Evolutionary conservation across 1,140 invertebrate genomes (phyloP).

Genomic region (Drosophila insularis): DNA sequence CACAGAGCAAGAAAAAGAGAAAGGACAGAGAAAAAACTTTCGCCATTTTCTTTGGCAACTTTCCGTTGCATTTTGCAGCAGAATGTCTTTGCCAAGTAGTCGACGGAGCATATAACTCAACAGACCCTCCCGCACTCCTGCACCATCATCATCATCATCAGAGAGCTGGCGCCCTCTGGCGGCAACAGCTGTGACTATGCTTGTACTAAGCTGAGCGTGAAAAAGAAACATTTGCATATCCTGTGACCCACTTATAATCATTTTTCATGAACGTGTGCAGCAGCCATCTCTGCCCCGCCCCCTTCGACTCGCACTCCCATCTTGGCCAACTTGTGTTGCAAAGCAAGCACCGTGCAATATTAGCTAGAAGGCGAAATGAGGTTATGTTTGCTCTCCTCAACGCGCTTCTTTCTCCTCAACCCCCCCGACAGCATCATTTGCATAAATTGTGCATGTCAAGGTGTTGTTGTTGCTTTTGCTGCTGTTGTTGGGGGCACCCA

Average conservation of each 20-base stretch:
- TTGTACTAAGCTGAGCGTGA: constrained; percentile 66
- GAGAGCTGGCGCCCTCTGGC: constrained; percentile 47
- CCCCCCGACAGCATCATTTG: constrained; percentile 60
- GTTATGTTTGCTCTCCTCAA: constrained; percentile 64
- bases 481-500: constrained; percentile 23
- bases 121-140: constrained; percentile 33
- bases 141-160: constrained; percentile 16
- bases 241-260: constrained; percentile 80
- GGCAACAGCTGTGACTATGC: constrained; percentile 49
- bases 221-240: constrained; percentile 81
- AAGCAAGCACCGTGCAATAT: constrained; percentile 39
- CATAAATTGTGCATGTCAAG: constrained; percentile 60
- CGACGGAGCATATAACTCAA: constrained; percentile 63
- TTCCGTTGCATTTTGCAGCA: constrained; percentile 68
- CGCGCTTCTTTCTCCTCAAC: background rate
- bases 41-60: constrained; percentile 75
- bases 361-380: constrained; percentile 60
- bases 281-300: constrained; percentile 25
- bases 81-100: constrained; percentile 68
- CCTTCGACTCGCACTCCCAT: background rate
- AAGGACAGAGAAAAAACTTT: constrained; percentile 64
- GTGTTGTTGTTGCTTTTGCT: constrained; percentile 9
- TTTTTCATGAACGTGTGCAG: constrained; percentile 72
- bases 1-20: constrained; percentile 33
- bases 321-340: background rate